A percentile compares a stretch with the other conserved stretches of the same genome.
Conservation (phyloP, 1,140 invertebrate genomes). For the Hyles euphorbiae region DNA sequence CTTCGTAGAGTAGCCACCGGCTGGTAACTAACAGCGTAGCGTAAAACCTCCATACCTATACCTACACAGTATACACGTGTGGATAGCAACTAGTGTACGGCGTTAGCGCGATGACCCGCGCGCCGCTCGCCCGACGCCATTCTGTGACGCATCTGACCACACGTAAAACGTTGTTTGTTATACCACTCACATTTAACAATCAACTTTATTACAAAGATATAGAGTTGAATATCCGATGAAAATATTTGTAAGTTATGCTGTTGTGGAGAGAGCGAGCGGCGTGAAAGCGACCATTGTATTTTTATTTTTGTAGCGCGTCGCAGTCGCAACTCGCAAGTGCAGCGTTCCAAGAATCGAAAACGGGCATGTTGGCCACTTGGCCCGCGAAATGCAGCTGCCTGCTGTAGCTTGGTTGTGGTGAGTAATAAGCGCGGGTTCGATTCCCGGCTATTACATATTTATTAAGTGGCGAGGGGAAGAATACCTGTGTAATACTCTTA, state of each 20-base stretch:
- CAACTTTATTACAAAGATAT: conserved; percentile 3
- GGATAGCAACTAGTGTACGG: neutral
- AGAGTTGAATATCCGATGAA: conserved; percentile 10
- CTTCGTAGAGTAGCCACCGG: conserved; percentile 25
- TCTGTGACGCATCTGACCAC: conserved; percentile 22
- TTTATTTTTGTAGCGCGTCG: conserved; percentile 45
- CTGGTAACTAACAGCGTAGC: conserved; percentile 31
- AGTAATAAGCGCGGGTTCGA: too few species aligned
- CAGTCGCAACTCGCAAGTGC: conserved; percentile 42
- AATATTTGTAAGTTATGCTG: conserved; percentile 13
- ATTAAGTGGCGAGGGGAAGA: too few species aligned
- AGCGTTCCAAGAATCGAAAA: conserved; percentile 48
- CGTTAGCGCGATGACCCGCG: conserved; percentile 27
- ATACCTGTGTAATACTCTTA: too few species aligned
- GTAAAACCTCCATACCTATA: conserved; percentile 25
- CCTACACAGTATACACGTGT: conserved; percentile 6
- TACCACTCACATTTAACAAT: conserved; percentile 1
- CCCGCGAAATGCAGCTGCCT: conserved; percentile 23
- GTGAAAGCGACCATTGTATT: conserved; percentile 42
- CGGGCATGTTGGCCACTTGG: conserved; percentile 17
- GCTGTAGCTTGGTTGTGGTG: neutral
- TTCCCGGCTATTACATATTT: too few species aligned
- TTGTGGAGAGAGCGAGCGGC: conserved; percentile 11
- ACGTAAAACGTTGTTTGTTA: conserved; percentile 10
- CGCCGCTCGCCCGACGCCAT: conserved; percentile 22